These are phyloP conservation scores for Bagarius yarrelli DNA, from an alignment of 2,113 vertebrate species.

Conservation along the genomic window DNA sequence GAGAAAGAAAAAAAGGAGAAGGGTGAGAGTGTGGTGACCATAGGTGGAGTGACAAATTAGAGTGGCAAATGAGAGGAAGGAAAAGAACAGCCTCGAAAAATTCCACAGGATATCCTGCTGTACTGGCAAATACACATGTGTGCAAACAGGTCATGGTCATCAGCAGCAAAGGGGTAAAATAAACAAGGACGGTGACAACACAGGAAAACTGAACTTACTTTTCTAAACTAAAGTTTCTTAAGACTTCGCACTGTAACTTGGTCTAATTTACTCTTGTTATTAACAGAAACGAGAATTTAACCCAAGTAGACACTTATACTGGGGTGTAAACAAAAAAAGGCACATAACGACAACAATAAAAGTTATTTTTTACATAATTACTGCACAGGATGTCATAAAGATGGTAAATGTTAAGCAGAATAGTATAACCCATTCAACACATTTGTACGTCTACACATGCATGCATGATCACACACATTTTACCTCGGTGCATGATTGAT, in stretches of 20 bases:
- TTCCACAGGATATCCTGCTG: conserved; percentile 71
- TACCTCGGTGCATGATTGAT: conserved; percentile 98
- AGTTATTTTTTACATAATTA: not conserved
- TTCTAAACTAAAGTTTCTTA: not conserved
- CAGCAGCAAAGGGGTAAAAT: conserved; percentile 28
- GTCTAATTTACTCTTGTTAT: not conserved
- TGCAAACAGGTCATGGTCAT: conserved; percentile 43
- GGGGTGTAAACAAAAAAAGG: too few species aligned
- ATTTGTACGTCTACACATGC: not conserved
- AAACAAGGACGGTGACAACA: conserved; percentile 20
- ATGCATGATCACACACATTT: not conserved
- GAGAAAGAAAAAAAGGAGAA: conserved; percentile 48
- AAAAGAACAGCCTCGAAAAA: conserved; percentile 61
- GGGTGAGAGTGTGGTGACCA: conserved; percentile 30
- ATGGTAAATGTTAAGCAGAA: not conserved
- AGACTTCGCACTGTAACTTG: not conserved
- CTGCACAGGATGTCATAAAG: not conserved
- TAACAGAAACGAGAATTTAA: not conserved
- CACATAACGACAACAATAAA: too few species aligned
- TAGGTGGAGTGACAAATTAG: conserved; percentile 48
- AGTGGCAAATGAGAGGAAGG: conserved; percentile 62
- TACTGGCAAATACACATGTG: conserved; percentile 31
- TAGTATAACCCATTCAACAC: not conserved
- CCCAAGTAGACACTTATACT: too few species aligned
- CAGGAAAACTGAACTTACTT: conserved; percentile 9